phyloP scores from a whole-genome alignment of 2,797 vertebrate genomes.

The Sebastes jordani region DNA sequence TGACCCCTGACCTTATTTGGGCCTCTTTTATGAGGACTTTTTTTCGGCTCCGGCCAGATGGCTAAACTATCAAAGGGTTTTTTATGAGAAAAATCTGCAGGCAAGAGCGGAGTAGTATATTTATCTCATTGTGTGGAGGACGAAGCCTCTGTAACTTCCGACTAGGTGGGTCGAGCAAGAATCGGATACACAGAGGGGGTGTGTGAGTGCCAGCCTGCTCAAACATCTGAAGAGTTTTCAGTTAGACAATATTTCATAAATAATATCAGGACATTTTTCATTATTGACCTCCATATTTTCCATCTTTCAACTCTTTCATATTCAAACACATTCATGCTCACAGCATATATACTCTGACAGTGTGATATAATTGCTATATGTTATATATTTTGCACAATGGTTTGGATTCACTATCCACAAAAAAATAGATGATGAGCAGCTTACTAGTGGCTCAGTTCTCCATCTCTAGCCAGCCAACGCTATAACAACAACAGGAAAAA shows the following conservation, averaged over 20 bases:
- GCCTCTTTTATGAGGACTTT: conserved; percentile 96
- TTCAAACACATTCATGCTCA: not conserved
- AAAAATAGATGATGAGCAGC: conserved; percentile 20
- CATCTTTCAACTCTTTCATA: not conserved
- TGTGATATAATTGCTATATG: not conserved
- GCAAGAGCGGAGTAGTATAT: conserved; percentile 82
- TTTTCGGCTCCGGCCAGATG: conserved; percentile 92
- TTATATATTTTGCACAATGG: not conserved
- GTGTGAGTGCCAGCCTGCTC: not conserved
- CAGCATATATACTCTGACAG: not conserved
- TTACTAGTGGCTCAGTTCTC: conserved; percentile 25
- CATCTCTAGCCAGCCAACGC: not conserved
- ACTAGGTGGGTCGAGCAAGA: conserved; percentile 31
- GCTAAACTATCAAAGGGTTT: conserved; percentile 97
- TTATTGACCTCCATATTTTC: not conserved
- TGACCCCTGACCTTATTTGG: conserved; percentile 96
- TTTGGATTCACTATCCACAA: not conserved
- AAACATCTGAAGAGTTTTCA: not conserved
- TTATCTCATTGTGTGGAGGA: conserved; percentile 79
- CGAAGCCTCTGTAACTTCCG: conserved; percentile 54
- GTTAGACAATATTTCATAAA: not conserved
- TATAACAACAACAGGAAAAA: conserved; percentile 13
- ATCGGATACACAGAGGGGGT: conserved; percentile 1
- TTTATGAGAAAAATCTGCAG: conserved; percentile 99
- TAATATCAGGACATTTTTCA: not conserved